phyloP scores from a whole-genome alignment of 92 coral and sea anemone species.

The Parazoanthus darwini region DNA sequence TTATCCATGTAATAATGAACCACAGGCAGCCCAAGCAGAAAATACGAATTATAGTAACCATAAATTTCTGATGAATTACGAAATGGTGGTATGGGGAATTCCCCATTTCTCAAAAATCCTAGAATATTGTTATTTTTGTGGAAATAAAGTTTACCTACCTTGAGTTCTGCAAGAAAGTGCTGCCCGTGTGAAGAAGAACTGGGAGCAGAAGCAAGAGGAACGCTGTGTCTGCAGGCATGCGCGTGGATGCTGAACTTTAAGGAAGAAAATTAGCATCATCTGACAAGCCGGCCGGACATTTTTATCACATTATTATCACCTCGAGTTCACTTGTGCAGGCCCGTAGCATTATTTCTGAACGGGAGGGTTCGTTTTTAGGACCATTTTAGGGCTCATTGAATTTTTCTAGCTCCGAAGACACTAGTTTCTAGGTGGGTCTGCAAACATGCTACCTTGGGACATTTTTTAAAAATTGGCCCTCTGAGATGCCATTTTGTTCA shows the following conservation, averaged over 20 bases:
- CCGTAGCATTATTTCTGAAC: constrained; percentile 24
- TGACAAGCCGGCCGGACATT: constrained; percentile 21
- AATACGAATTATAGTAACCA: constrained; percentile 24
- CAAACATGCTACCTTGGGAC: constrained; percentile 27
- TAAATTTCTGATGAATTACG: constrained; percentile 24
- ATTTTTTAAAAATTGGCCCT: constrained; percentile 6
- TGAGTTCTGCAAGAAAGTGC: constrained; percentile 27
- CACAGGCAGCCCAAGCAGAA: constrained; percentile 21
- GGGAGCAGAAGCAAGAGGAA: constrained; percentile 16
- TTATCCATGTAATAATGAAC: background rate
- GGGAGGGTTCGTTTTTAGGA: constrained; percentile 27
- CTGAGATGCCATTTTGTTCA: constrained; percentile 11
- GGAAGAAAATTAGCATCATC: constrained; percentile 19
- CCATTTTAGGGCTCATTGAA: constrained; percentile 16
- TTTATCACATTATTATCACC: constrained; percentile 24
- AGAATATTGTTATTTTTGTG: too few species aligned
- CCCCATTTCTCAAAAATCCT: background rate
- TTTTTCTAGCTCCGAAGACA: constrained; percentile 5
- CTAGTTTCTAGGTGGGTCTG: constrained; percentile 16
- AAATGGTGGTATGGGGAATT: constrained; percentile 20
- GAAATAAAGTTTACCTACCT: background rate
- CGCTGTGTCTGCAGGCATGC: constrained; percentile 29
- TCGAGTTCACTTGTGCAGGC: constrained; percentile 26
- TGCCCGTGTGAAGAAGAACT: constrained; percentile 17
- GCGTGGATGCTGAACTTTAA: constrained; percentile 27